A percentile compares a stretch with the other conserved stretches of the same genome.
These are phyloP conservation scores for Pithys albifrons DNA, from an alignment of 2,113 vertebrate species.

Conservation along the genomic window DNA sequence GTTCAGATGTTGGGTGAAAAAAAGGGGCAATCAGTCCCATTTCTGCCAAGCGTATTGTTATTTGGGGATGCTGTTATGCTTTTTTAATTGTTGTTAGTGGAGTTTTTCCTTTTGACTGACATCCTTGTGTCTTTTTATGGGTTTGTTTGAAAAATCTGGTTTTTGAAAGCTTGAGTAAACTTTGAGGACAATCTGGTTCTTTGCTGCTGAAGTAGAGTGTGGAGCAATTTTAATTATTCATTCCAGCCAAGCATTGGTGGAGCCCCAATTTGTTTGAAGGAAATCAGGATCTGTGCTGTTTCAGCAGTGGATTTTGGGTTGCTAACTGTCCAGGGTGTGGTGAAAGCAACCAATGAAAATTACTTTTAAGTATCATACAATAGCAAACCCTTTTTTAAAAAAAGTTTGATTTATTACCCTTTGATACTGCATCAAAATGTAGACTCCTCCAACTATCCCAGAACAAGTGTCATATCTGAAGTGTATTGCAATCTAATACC, in stretches of 20 bases:
- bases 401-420: conserved; percentile 51
- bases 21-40: background rate
- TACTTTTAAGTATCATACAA: background rate
- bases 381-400: background rate
- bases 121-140: background rate
- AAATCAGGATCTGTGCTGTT: background rate
- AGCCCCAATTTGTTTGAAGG: background rate
- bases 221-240: background rate
- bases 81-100: background rate
- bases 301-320: conserved; percentile 3
- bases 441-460: conserved; percentile 28
- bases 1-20: background rate
- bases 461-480: conserved; percentile 76
- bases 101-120: background rate
- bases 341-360: background rate
- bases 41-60: background rate
- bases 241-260: background rate
- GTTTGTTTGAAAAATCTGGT: background rate
- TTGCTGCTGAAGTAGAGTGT: background rate
- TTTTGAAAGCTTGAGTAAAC: background rate
- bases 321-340: background rate
- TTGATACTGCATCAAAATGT: conserved; percentile 47
- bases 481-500: conserved; percentile 79
- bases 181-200: background rate
- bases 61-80: background rate